A percentile compares a stretch with the other conserved stretches of the same genome.
phyloP scores from a whole-genome alignment of 2,113 vertebrate species.

The Pseudopipra pipra region DNA sequence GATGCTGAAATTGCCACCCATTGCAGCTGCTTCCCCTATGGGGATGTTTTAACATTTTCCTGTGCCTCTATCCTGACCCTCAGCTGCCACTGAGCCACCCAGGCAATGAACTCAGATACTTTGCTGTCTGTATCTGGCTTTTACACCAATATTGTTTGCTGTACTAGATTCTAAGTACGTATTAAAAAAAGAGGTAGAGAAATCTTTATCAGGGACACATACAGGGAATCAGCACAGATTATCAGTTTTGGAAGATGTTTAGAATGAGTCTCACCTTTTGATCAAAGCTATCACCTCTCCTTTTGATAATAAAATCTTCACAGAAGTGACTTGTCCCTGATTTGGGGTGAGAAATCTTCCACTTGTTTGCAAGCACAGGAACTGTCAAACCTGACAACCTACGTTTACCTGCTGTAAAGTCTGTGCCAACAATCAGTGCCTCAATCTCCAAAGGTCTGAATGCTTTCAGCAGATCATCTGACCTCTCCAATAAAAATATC shows the following conservation, averaged over 20 bases:
- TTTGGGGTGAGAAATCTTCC: neutral
- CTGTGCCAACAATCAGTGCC: neutral
- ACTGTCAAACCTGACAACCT: neutral
- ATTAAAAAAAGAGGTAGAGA: neutral
- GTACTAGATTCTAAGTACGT: neutral
- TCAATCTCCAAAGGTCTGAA: neutral
- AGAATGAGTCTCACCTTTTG: neutral
- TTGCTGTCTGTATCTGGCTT: neutral
- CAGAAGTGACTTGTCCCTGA: neutral
- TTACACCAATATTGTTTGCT: neutral
- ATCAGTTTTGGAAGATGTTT: neutral
- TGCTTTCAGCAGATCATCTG: slow-evolving; percentile 6
- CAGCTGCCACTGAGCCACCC: neutral
- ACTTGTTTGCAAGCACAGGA: neutral
- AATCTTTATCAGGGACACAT: neutral
- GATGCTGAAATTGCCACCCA: neutral
- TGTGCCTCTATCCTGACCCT: neutral
- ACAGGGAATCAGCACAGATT: neutral
- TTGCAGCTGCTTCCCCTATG: neutral
- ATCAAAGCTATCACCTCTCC: neutral
- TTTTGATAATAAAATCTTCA: neutral
- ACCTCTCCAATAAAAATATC: slow-evolving; percentile 4
- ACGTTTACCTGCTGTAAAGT: neutral
- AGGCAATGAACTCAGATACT: neutral
- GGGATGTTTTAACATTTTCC: neutral